Base-by-base conservation (phyloP, 2,888 invertebrate genomes). In the Phortica okadai region DNA sequence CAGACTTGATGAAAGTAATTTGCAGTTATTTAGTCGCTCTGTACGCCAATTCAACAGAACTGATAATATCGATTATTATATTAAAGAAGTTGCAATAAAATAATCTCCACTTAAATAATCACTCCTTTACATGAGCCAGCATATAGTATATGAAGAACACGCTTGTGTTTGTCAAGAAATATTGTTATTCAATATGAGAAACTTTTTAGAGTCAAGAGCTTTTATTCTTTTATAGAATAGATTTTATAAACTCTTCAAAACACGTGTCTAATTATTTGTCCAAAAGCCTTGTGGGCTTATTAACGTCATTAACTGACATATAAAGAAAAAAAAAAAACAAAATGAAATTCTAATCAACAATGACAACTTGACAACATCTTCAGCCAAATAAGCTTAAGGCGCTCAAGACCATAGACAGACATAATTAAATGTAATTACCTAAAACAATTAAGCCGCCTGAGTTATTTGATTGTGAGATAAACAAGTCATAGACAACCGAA, bases 1-100 rank as follows among this genome's bases (percentile, higher is more conserved):
- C 44, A 58, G 82, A 67, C 50, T 75, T 77, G 77, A 79, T 79
- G 81, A 80, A 81, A 84, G 78, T 74, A 81, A 82, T 83, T 84
- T 84, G 76, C 80, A 79, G 79, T 80, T 80, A 77, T 77, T 79
- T 76, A 67, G 59, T 67, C 62, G 54, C 56, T 62, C 25, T 72
- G 41, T 73, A 10, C 45, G 54, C 3, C 45, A 8, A 16, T n/a
- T n/a, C 33, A 33, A 33, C 33, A 33, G 33, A 33, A 33, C 33
- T 33, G 33, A 33, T 33, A 33, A 33, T 33, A 33, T 33, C 33
- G 33, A 33, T 33, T 33, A 33, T 33, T 33, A 33, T 2, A 33
- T 33, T 33, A 33, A 33, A 33, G 33, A 33, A 33, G 33, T 33
- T 33, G 33, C 33, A 33, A 33, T 33, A 5, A 2, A 33, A 33